These are phyloP conservation scores for Hemibagrus guttatus DNA, from an alignment of 2,797 vertebrate genomes.

Conservation along the genomic window DNA sequence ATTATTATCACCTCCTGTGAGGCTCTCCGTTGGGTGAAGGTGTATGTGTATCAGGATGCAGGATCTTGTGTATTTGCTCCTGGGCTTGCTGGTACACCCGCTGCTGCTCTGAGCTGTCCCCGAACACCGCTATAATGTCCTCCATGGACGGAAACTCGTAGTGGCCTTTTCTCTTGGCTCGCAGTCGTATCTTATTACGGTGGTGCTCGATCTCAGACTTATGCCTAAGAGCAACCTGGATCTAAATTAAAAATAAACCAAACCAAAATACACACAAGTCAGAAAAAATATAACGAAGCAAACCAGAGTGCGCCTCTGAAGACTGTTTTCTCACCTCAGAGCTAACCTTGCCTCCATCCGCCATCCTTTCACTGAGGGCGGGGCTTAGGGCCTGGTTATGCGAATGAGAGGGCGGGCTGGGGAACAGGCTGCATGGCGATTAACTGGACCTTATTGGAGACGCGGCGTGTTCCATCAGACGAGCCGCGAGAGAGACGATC, in stretches of 20 bases:
- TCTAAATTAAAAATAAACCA: slow-evolving; percentile 52
- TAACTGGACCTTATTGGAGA: slow-evolving; percentile 92
- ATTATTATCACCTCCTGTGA: slow-evolving; percentile 80
- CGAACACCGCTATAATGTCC: slow-evolving; percentile 85
- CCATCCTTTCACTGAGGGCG: slow-evolving; percentile 79
- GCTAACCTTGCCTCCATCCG: slow-evolving; percentile 84
- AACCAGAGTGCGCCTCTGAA: background rate
- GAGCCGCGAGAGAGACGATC: slow-evolving; percentile 88
- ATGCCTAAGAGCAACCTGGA: slow-evolving; percentile 91
- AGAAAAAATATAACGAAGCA: background rate
- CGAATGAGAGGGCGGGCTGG: slow-evolving; percentile 76
- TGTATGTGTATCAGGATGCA: slow-evolving; percentile 81
- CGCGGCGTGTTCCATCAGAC: slow-evolving; percentile 82
- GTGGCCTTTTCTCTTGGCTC: slow-evolving; percentile 92
- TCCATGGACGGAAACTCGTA: slow-evolving; percentile 97
- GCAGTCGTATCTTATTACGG: slow-evolving; percentile 93
- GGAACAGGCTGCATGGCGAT: slow-evolving; percentile 96
- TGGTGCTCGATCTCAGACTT: slow-evolving; percentile 98
- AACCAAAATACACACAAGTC: background rate
- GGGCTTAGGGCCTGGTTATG: slow-evolving; percentile 71
- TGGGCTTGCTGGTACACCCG: slow-evolving; percentile 92
- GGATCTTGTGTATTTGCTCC: slow-evolving; percentile 96
- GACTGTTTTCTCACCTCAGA: slow-evolving; percentile 78
- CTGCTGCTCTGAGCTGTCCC: slow-evolving; percentile 88
- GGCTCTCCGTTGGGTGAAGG: slow-evolving; percentile 85